Base-by-base conservation (phyloP, 1,140 invertebrate species). In the Pachyrhynchus sulphureomaculatus region DNA sequence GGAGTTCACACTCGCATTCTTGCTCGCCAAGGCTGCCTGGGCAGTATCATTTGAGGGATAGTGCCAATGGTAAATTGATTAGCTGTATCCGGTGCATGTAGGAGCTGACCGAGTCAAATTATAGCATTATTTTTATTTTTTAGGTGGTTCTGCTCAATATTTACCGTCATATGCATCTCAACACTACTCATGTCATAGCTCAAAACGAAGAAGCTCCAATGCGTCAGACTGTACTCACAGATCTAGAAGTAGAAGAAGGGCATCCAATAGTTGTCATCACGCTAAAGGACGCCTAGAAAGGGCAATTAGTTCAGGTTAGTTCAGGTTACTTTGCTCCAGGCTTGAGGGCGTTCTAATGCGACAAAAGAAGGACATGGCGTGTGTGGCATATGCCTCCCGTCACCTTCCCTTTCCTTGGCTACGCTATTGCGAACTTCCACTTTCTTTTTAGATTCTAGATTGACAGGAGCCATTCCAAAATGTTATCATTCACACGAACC, bases 201-300 rank as follows among this genome's bases (percentile, higher is more conserved):
- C 58, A 21, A 61, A 68, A 33, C 29, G 74, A 34, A 49, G 74
- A 8, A 77, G 71, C 55, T 77, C 76, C 0, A 76, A 77, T 42
- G 70, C 76, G 5, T 77, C 76, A 10, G 76, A 76, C 45, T 73
- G 68, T 18, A 69, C 73, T 18, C 70, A 71, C 20, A 56, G 72
- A 21, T 62, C 71, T 4, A 68, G 74, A 18, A 49, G 66, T 15
- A 57, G 69, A 52, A 62, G 66, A 45, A 53, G 71, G 47, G 69
- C 74, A n/a, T 36, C 32, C 8, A 45, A 45, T 29, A 41, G 52
- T 20, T 66, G 66, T 52, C 57, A 55, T 9, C 67, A 68, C 17
- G 47, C 58, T 1, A 64, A 72, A 21, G 73, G 71, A 17, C 57
- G 62, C 15, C 57, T 75, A 34, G 74, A 75, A 61, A 51, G 74